These are phyloP conservation scores for Pao palembangensis DNA, from an alignment of 2,113 vertebrate genomes.

Conservation along the genomic window DNA sequence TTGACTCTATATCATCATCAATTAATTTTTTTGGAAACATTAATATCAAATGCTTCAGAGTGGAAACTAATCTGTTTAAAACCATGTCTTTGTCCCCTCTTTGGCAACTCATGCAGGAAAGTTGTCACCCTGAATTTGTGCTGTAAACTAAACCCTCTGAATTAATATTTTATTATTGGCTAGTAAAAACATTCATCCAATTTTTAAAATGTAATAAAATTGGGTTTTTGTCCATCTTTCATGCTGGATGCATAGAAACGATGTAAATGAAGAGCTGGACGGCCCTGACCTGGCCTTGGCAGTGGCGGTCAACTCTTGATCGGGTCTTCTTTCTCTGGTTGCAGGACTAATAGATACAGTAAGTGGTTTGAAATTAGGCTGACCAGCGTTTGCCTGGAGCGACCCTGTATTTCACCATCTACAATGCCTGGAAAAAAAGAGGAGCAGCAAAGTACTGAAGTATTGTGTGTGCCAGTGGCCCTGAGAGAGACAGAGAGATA, in stretches of 20 bases:
- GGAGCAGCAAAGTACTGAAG: slow-evolving; percentile 20
- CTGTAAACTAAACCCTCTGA: too few relatives aligned
- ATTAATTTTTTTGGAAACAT: too few relatives aligned
- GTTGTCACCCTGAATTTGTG: too few relatives aligned
- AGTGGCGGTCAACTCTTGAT: slow-evolving; percentile 15
- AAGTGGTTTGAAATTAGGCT: slow-evolving; percentile 18
- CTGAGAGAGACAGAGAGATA: slow-evolving; percentile 52
- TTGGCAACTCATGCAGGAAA: too few relatives aligned
- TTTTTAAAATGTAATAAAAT: neutral
- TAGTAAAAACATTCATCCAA: neutral
- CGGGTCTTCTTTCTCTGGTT: slow-evolving; percentile 18
- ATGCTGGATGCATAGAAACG: neutral
- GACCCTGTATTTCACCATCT: slow-evolving; percentile 35
- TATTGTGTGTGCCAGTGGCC: slow-evolving; percentile 51
- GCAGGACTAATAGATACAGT: slow-evolving; percentile 7
- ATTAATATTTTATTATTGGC: too few relatives aligned
- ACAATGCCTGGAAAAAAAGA: slow-evolving; percentile 19
- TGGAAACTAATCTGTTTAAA: too few relatives aligned
- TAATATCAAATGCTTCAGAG: too few relatives aligned
- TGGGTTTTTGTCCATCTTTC: neutral
- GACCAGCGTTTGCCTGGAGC: slow-evolving; percentile 24
- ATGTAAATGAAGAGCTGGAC: neutral
- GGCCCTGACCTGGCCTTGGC: slow-evolving; percentile 15
- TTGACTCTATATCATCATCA: too few relatives aligned
- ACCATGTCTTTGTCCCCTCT: too few relatives aligned